Evolutionary conservation across 2,113 vertebrate genomes (phyloP).

Genomic region (Otus sunia): DNA sequence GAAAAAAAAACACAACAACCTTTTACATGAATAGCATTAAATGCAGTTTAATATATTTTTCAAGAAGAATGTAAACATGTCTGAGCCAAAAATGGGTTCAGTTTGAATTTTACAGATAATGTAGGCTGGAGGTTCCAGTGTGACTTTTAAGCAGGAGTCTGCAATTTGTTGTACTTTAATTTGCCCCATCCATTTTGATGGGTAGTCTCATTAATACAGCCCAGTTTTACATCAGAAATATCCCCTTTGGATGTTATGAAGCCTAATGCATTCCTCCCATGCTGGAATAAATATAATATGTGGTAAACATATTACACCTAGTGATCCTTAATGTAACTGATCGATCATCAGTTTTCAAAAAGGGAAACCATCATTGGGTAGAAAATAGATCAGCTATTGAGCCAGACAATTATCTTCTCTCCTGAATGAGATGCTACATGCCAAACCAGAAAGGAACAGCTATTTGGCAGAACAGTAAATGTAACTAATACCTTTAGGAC

Average conservation of each 20-base stretch:
- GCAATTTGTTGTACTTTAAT: constrained; percentile 48
- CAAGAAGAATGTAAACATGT: not conserved
- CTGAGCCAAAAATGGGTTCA: not conserved
- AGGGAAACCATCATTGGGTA: not conserved
- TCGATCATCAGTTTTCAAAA: constrained; percentile 28
- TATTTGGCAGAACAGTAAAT: constrained; percentile 25
- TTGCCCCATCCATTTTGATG: constrained; percentile 31
- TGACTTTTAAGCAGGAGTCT: constrained; percentile 33
- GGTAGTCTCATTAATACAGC: constrained; percentile 25
- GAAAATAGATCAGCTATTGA: constrained; percentile 49
- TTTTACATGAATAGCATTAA: not conserved
- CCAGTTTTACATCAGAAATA: constrained; percentile 10
- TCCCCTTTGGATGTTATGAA: not conserved
- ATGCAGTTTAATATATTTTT: not conserved
- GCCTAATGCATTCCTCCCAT: constrained; percentile 32
- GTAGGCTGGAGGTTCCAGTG: not conserved
- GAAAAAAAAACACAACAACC: not conserved
- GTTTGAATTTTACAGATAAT: not conserved
- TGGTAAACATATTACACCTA: constrained; percentile 22
- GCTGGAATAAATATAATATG: constrained; percentile 14
- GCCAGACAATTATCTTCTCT: constrained; percentile 35
- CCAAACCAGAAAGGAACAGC: constrained; percentile 45
- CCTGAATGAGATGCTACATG: constrained; percentile 14
- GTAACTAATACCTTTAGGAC: constrained; percentile 16
- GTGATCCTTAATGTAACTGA: constrained; percentile 41